Evolutionary conservation across 2,113 vertebrate genomes (phyloP).

Genomic region (Lophura nycthemera): DNA sequence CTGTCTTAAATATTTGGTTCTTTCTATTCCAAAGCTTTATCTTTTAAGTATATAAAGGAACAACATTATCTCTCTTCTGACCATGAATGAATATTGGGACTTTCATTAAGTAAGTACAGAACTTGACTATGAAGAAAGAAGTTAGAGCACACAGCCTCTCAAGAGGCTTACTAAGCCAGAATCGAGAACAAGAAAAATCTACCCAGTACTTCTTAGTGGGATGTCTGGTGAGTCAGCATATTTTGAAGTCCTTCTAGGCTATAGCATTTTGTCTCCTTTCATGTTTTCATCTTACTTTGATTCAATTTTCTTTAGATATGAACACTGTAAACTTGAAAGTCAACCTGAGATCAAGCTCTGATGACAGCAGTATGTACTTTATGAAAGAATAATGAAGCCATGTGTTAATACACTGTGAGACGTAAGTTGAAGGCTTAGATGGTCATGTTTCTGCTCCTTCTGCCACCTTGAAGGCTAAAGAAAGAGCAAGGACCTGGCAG

Average conservation of each 20-base stretch:
- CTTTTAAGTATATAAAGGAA: background rate
- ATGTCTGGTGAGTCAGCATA: background rate
- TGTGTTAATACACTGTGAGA: background rate
- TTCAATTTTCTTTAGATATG: constrained; percentile 14
- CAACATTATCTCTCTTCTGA: background rate
- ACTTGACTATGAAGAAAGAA: background rate
- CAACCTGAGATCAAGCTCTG: constrained; percentile 19
- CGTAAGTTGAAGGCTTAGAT: background rate
- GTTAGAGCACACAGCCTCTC: background rate
- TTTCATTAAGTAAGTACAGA: background rate
- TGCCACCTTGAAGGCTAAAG: background rate
- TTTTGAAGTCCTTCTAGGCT: background rate
- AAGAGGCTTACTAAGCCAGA: background rate
- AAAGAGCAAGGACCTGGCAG: background rate
- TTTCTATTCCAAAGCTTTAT: background rate
- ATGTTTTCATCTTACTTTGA: background rate
- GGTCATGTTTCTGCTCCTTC: background rate
- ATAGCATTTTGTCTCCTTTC: background rate
- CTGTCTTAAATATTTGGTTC: background rate
- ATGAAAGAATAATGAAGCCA: background rate
- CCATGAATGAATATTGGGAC: background rate
- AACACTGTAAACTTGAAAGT: constrained; percentile 42
- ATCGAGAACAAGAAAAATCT: background rate
- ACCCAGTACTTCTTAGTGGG: background rate
- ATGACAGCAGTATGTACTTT: background rate